A percentile compares a stretch with the other conserved stretches of the same genome.
Evolutionary conservation across 2,797 vertebrate genomes (phyloP).

Genomic region (Arctocebus calabarensis): DNA sequence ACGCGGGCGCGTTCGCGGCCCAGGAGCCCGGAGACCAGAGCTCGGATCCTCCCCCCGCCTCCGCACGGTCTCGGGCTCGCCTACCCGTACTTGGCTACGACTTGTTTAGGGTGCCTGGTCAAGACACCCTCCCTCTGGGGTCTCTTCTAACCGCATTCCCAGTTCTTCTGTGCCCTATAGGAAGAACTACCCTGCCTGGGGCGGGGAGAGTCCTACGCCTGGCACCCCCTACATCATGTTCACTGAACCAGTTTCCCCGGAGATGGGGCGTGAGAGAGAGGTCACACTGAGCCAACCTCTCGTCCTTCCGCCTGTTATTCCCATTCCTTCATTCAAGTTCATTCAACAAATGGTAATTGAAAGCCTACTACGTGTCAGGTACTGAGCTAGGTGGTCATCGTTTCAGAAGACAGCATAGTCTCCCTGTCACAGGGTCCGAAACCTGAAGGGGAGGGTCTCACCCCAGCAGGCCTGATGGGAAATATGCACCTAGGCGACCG

Average conservation of each 20-base stretch:
- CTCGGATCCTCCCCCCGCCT: not conserved
- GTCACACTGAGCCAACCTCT: not conserved
- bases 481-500: not conserved
- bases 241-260: not conserved
- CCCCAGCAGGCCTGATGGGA: not conserved
- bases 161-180: not conserved
- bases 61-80: not conserved
- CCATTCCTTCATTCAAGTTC: conserved; percentile 63
- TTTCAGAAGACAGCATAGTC: not conserved
- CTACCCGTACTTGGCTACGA: not conserved
- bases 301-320: not conserved
- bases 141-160: not conserved
- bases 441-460: not conserved
- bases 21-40: conserved; percentile 54
- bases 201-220: not conserved
- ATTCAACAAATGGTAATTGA: conserved; percentile 61
- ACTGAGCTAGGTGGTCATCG: not conserved
- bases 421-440: not conserved
- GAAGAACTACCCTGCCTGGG: not conserved
- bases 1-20: conserved; percentile 35
- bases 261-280: not conserved
- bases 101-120: not conserved
- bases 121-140: not conserved
- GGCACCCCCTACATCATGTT: not conserved
- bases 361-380: conserved; percentile 59